Conservation (phyloP, 2,797 vertebrate genomes). For the Garrulus glandarius region DNA sequence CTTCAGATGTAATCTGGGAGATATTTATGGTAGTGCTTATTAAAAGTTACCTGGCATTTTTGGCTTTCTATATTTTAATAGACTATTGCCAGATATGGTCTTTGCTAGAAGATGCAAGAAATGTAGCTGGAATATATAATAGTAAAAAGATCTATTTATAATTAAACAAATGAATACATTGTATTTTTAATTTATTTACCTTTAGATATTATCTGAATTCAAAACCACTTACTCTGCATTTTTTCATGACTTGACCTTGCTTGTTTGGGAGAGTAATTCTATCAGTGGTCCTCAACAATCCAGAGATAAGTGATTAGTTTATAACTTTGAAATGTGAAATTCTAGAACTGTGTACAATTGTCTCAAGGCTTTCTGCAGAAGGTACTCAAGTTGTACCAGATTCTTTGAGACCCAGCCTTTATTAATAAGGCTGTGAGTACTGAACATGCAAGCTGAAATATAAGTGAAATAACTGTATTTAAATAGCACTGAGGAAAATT, state of each 20-base stretch:
- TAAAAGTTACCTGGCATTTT: slow-evolving; percentile 29
- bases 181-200: slow-evolving; percentile 77
- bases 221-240: slow-evolving; percentile 3
- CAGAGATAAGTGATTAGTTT: not conserved
- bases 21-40: slow-evolving; percentile 14
- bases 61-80: slow-evolving; percentile 27
- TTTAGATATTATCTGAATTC: slow-evolving; percentile 36
- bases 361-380: not conserved
- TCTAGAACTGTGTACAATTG: not conserved
- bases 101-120: slow-evolving; percentile 22
- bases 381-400: not conserved
- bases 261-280: slow-evolving; percentile 1
- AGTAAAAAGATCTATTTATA: slow-evolving; percentile 71
- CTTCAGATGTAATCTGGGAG: slow-evolving; percentile 31
- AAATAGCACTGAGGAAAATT: not conserved
- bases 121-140: slow-evolving; percentile 35
- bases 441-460: not conserved
- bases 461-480: not conserved
- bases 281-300: not conserved
- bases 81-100: not conserved
- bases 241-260: not conserved
- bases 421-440: not conserved
- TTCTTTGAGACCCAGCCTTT: not conserved
- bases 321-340: not conserved
- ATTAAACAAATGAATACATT: slow-evolving; percentile 63